Evolutionary conservation across 2,888 invertebrate species (phyloP).

Genomic region (Gisinianus flammeolus): DNA sequence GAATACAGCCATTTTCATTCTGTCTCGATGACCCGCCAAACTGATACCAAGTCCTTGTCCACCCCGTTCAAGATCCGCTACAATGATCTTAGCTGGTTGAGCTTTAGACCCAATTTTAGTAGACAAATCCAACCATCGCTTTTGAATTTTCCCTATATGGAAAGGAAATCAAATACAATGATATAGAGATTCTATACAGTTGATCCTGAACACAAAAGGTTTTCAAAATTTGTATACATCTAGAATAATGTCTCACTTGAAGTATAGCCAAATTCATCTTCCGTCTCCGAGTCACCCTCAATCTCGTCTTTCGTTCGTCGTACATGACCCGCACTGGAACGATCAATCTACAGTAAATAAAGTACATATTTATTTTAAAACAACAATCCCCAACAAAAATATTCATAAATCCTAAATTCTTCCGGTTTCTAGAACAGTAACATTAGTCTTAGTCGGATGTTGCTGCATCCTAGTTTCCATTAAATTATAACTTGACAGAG

Average conservation of each 20-base stretch:
- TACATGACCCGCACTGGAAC: constrained; percentile 85
- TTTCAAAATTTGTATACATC: not conserved
- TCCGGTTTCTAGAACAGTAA: no score
- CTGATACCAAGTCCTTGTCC: constrained; percentile 84
- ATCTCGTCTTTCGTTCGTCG: constrained; percentile 77
- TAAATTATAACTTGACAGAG: not conserved
- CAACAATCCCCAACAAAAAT: no score
- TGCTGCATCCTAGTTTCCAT: no score
- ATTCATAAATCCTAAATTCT: no score
- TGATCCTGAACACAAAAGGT: no score
- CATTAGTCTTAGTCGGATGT: no score
- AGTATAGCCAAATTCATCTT: constrained; percentile 95
- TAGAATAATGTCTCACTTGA: no score
- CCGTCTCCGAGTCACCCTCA: constrained; percentile 80
- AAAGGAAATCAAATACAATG: constrained; percentile 39
- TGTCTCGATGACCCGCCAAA: constrained; percentile 91
- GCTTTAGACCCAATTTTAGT: constrained; percentile 65
- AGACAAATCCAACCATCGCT: constrained; percentile 83
- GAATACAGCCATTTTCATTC: constrained; percentile 94
- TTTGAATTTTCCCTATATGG: constrained; percentile 84
- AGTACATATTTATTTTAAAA: not conserved
- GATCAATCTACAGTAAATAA: constrained; percentile 73
- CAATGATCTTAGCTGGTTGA: constrained; percentile 49
- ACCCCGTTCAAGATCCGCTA: constrained; percentile 66
- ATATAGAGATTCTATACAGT: no score